Conservation (phyloP, 2,888 invertebrate genomes). For the Pollenia amentaria region DNA sequence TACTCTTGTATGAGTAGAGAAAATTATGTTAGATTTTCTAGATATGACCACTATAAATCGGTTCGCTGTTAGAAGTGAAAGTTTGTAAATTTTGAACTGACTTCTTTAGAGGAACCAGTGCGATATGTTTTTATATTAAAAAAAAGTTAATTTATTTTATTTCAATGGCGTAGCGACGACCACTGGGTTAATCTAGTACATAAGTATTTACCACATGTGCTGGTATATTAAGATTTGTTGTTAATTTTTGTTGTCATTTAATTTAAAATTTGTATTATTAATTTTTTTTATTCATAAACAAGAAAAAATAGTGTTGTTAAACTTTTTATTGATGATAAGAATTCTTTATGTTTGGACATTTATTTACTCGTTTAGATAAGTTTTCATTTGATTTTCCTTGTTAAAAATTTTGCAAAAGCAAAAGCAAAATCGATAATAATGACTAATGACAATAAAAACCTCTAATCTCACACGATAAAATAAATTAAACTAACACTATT, state of each 20-base stretch:
- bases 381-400: constrained; percentile 14
- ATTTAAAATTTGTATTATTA: neutral
- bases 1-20: too few relatives aligned
- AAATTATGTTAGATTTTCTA: too few relatives aligned
- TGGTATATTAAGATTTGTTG: neutral
- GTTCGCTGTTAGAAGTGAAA: too few relatives aligned
- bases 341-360: neutral
- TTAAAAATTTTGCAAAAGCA: constrained; percentile 2
- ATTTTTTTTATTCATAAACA: neutral
- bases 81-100: too few relatives aligned
- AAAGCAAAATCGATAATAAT: constrained; percentile 11
- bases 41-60: too few relatives aligned
- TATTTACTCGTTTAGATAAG: neutral
- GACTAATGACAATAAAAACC: constrained; percentile 17
- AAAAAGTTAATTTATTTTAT: too few relatives aligned
- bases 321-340: constrained; percentile 14
- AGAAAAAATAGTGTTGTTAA: neutral
- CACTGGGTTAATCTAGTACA: too few relatives aligned
- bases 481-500: constrained; percentile 4
- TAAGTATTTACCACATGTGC: too few relatives aligned
- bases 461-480: constrained; percentile 35
- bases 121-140: too few relatives aligned
- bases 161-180: too few relatives aligned
- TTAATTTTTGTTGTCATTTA: constrained; percentile 7
- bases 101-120: too few relatives aligned